Percentiles rank a stretch among this genome's conserved stretches.
These are phyloP conservation scores for Spodoptera frugiperda DNA, from an alignment of 1,140 invertebrate species.

Conservation along the genomic window DNA sequence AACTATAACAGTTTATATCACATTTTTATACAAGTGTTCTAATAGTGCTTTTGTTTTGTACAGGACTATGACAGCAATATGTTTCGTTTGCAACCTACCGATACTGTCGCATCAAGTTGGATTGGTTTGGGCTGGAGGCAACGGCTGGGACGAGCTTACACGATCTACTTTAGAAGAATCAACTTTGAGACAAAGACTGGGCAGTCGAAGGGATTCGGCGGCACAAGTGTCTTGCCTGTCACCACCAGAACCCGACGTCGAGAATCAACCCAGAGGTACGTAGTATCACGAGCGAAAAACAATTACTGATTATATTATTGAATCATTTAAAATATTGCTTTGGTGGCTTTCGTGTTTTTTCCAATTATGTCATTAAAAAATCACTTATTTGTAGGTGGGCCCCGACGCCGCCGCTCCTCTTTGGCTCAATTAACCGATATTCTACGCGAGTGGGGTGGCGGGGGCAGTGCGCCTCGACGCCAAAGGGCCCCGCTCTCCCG, in stretches of 20 bases:
- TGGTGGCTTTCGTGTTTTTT: no score
- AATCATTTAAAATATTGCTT: no score
- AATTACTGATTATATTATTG: no score
- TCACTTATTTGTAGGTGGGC: constrained; percentile 75
- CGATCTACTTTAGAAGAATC: constrained; percentile 94
- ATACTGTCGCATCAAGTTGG: constrained; percentile 97
- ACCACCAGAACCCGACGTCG: constrained; percentile 91
- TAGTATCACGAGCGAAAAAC: background rate
- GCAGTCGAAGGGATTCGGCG: constrained; percentile 93
- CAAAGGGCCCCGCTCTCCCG: constrained; percentile 90
- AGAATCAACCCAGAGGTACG: constrained; percentile 84
- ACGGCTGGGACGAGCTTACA: constrained; percentile 96
- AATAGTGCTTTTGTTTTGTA: constrained; percentile 63
- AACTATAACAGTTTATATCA: background rate
- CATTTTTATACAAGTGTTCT: background rate
- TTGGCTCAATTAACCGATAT: constrained; percentile 95
- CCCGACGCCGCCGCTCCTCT: constrained; percentile 92
- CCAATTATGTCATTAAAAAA: constrained; percentile 1
- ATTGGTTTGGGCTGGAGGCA: constrained; percentile 96
- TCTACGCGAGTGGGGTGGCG: constrained; percentile 93
- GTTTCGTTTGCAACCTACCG: constrained; percentile 97
- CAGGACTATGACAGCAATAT: constrained; percentile 97
- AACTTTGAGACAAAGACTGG: constrained; percentile 92
- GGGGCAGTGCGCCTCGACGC: constrained; percentile 87
- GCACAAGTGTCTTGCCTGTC: constrained; percentile 95